Base-by-base conservation (phyloP, 2,113 vertebrate species). In the Caranx ignobilis region DNA sequence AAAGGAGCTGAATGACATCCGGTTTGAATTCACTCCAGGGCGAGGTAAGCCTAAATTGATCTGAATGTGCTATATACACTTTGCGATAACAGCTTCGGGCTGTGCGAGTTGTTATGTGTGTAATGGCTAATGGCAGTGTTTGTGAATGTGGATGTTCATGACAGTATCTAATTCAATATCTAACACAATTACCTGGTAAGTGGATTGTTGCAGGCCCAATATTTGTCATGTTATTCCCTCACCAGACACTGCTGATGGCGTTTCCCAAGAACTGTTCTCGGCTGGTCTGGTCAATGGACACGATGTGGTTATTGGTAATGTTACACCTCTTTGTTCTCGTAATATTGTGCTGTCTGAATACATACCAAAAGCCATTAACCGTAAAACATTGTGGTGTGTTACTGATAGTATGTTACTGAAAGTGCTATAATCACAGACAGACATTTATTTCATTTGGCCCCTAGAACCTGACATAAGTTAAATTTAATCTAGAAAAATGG, bases 221-320 rank as follows among this genome's bases (percentile, higher is more conserved):
- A 55, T 84, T 79, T 88, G 47, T 71, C n/a, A 41, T 87, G 56
- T 82, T 78, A n/a, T 89, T 91, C 70, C 35, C 61, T 78, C 79
- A 43, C 91, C 93, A 99, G 97, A 99, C 92, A 99, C 98, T 11
- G 97, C 98, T 89, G 98, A 99, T 83, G 98, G 98, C 4, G 98
- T 99, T 92, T 99, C 98, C 94, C 98, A 99, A 95, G 98, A 99
- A 90, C 95, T 99, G 86, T 97, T 97, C 95, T 99, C 98, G 52
- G 98, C 98, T 72, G 98, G 98, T 89, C 95, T 99, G 77, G 98
- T 99, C 93, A 96, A 97, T 73, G 97, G 97, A 66, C 97, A 95
- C 34, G 98, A 99, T 94, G 98, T 99, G 91, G 95, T 97, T 91
- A 94, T 98, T 92, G 98, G 98, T 99, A 98, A 97, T 68, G 52